phyloP scores from a whole-genome alignment of 30 jellyfish, hydroid and myxozoan species.

The Catostylus mosaicus region DNA sequence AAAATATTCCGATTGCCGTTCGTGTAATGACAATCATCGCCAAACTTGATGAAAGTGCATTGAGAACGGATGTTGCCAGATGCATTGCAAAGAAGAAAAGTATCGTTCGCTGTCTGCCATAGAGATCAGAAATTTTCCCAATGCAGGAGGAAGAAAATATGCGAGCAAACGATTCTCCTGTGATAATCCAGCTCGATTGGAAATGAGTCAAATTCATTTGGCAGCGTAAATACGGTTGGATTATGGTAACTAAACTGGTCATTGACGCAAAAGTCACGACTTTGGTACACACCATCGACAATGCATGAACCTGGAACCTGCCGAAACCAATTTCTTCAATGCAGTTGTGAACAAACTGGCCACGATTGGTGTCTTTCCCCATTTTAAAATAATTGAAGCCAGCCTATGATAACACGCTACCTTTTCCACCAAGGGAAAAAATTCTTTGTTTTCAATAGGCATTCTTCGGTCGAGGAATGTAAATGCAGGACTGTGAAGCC shows the following conservation, averaged over 20 bases:
- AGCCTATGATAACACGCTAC: too few species aligned
- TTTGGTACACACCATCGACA: neutral
- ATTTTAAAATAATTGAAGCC: too few species aligned
- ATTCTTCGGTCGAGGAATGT: too few species aligned
- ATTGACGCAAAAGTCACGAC: neutral
- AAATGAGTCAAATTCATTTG: neutral
- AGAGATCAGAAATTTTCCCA: conserved; percentile 12
- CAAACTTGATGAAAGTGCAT: conserved; percentile 13
- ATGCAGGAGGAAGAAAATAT: neutral
- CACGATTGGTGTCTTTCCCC: too few species aligned
- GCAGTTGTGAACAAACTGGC: neutral
- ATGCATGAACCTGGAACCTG: neutral
- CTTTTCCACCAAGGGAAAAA: too few species aligned
- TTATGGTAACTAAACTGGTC: neutral
- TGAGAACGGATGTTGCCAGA: neutral
- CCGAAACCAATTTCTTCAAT: conserved; percentile 8
- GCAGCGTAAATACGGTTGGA: conserved; percentile 30
- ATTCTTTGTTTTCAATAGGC: too few species aligned
- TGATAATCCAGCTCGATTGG: conserved; percentile 1
- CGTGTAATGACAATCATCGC: conserved; percentile 9
- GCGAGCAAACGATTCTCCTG: neutral
- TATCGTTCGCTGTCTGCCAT: conserved; percentile 9
- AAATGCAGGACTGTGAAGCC: too few species aligned
- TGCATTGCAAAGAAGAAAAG: neutral
- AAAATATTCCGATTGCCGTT: neutral